Evolutionary conservation across 2,113 vertebrate genomes (phyloP).

Genomic region (Phylloscopus trochilus): DNA sequence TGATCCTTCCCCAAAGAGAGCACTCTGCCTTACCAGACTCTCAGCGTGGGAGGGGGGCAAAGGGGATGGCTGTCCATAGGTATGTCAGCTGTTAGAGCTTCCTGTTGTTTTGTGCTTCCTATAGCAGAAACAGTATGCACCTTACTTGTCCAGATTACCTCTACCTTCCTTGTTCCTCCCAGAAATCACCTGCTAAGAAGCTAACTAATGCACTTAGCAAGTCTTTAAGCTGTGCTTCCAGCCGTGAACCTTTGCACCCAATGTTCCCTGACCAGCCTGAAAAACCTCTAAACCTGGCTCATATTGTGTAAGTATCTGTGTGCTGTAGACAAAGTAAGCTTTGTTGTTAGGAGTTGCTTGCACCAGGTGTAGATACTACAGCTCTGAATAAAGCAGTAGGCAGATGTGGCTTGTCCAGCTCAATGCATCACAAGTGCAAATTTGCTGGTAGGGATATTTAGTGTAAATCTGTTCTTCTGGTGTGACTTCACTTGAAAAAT

Average conservation of each 20-base stretch:
- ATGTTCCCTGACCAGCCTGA: slow-evolving; percentile 94
- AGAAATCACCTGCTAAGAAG: slow-evolving; percentile 99
- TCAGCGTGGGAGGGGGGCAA: not conserved
- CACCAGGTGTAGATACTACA: not conserved
- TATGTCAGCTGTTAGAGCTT: not conserved
- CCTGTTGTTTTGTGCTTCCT: slow-evolving; percentile 44
- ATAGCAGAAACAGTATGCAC: slow-evolving; percentile 37
- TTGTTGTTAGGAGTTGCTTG: not conserved
- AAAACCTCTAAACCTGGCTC: slow-evolving; percentile 95
- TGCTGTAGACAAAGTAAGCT: not conserved
- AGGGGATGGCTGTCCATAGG: not conserved
- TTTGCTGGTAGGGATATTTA: not conserved
- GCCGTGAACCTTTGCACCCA: slow-evolving; percentile 91
- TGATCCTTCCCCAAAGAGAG: not conserved
- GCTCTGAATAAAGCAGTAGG: not conserved
- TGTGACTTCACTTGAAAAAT: not conserved
- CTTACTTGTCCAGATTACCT: slow-evolving; percentile 64
- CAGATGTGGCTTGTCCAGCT: not conserved
- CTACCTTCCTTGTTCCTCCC: slow-evolving; percentile 69
- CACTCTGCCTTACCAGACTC: not conserved
- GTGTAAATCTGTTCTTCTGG: not conserved
- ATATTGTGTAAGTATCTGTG: slow-evolving; percentile 90
- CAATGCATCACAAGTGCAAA: not conserved
- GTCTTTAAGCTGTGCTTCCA: slow-evolving; percentile 97
- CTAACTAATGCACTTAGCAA: slow-evolving; percentile 95